A percentile compares a stretch with the other conserved stretches of the same genome.
These are phyloP conservation scores for Ectropis grisescens DNA, from an alignment of 1,140 invertebrate genomes.

Conservation along the genomic window DNA sequence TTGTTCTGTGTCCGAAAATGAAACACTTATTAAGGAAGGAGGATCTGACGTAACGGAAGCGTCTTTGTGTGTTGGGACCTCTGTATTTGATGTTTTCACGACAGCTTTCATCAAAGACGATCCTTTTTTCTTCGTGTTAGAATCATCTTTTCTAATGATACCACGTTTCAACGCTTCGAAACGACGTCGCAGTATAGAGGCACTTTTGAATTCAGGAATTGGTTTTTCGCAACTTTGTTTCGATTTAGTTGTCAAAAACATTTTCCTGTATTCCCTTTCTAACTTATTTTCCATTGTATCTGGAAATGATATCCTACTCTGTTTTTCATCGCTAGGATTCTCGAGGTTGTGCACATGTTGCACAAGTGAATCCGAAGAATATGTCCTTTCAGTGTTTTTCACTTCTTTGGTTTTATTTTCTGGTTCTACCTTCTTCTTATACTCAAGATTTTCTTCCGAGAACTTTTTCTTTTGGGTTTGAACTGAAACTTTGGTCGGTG, in stretches of 20 bases:
- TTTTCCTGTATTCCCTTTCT: conserved; percentile 39
- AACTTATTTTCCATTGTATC: conserved; percentile 41
- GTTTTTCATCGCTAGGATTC: conserved; percentile 23
- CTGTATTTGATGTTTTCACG: conserved; percentile 14
- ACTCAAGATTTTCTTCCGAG: too few species aligned
- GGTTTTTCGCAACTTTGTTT: conserved; percentile 17
- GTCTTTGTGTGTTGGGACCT: conserved; percentile 24
- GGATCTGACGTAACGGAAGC: conserved; percentile 42
- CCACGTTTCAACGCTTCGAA: conserved; percentile 36
- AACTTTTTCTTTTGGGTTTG: too few species aligned
- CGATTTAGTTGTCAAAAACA: conserved; percentile 21
- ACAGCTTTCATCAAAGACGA: conserved; percentile 1
- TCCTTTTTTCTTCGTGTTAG: conserved; percentile 13
- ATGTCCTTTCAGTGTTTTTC: conserved; percentile 4
- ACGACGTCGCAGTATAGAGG: conserved; percentile 27
- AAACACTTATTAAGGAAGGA: conserved; percentile 33
- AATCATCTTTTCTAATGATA: conserved; percentile 27
- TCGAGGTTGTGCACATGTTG: conserved; percentile 50
- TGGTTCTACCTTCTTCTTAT: too few species aligned
- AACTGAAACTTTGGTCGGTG: too few species aligned
- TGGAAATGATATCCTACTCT: conserved; percentile 18
- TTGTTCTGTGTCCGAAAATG: conserved; percentile 20
- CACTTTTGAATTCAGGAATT: conserved; percentile 24
- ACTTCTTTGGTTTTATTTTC: conserved; percentile 1
- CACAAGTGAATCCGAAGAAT: conserved; percentile 39